Conservation (phyloP, 64 coral and sea anemone species). For the Montipora sp. region DNA sequence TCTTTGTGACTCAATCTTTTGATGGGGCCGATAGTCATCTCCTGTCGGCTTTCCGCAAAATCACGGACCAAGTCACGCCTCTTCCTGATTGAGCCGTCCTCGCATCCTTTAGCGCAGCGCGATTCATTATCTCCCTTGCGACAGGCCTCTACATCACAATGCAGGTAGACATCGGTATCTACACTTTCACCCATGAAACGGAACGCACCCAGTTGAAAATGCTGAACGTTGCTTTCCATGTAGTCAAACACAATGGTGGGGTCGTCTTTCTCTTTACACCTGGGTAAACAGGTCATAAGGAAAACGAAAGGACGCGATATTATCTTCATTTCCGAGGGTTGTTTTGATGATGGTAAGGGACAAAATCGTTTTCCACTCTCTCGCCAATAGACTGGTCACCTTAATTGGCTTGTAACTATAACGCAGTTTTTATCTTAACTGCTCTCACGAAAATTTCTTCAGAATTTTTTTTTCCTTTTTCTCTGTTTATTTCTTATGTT, state of each 20-base stretch:
- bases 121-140: conserved; percentile 72
- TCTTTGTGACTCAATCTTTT: not conserved
- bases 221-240: conserved; percentile 46
- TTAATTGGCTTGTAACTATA: too few species aligned
- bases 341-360: too few species aligned
- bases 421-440: too few species aligned
- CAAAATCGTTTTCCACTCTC: too few species aligned
- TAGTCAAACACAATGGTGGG: conserved; percentile 65
- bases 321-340: not conserved
- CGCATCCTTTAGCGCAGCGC: conserved; percentile 72
- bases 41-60: not conserved
- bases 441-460: too few species aligned
- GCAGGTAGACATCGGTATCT: conserved; percentile 55
- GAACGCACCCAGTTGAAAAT: conserved; percentile 68
- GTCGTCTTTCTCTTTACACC: conserved; percentile 69
- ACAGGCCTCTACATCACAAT: conserved; percentile 76
- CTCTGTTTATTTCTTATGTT: too few species aligned
- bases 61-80: conserved; percentile 38
- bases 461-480: too few species aligned
- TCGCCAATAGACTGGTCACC: too few species aligned
- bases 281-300: not conserved
- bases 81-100: not conserved
- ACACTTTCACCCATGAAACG: conserved; percentile 47
- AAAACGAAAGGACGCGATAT: not conserved
- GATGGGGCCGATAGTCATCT: conserved; percentile 60